Conservation (phyloP, 2,113 vertebrate genomes). For the Halcyon malimbica region DNA sequence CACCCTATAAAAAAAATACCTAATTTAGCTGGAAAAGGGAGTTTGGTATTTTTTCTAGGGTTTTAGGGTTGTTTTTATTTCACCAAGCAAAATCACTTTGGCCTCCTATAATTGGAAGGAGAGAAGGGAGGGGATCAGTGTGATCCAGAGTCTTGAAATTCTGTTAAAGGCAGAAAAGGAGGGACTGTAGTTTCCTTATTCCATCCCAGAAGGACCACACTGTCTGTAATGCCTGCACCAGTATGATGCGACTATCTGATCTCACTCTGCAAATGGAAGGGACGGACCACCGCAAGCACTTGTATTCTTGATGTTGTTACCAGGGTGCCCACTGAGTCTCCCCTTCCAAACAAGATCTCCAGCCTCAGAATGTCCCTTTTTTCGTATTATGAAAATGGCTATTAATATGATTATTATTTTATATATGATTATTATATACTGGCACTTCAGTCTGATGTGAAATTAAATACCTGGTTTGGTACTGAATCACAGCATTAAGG, state of each 20-base stretch:
- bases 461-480: background rate
- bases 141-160: background rate
- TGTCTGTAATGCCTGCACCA: background rate
- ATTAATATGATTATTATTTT: background rate
- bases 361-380: background rate
- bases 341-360: background rate
- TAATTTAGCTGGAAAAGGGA: background rate
- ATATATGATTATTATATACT: background rate
- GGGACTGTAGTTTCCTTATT: background rate
- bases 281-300: background rate
- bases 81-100: background rate
- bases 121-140: background rate
- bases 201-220: background rate
- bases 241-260: background rate
- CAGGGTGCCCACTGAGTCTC: background rate
- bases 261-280: background rate
- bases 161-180: background rate
- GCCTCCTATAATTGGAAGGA: background rate
- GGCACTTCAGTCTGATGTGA: background rate
- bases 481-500: background rate
- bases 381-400: background rate
- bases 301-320: background rate
- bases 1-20: background rate
- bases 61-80: background rate
- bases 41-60: background rate